These are phyloP conservation scores for Blastomussa wellsi DNA, from an alignment of 92 coral and sea anemone species.

Conservation along the genomic window DNA sequence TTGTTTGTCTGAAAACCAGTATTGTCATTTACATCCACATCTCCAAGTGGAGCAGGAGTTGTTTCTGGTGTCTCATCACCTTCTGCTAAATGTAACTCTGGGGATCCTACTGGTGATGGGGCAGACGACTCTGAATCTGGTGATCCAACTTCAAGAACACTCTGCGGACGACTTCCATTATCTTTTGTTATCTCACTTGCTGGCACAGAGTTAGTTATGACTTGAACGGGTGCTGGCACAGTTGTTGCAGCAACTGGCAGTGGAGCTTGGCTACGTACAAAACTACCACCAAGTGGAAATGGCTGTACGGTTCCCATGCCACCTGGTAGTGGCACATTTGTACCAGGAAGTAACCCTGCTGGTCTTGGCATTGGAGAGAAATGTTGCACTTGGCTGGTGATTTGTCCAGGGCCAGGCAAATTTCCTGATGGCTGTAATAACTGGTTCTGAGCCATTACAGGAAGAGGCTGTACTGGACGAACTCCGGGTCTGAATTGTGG, in stretches of 20 bases:
- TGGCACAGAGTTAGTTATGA: constrained; percentile 22
- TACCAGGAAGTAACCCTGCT: constrained; percentile 30
- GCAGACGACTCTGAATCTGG: constrained; percentile 93
- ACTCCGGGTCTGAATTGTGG: constrained; percentile 37
- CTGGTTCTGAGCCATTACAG: constrained; percentile 28
- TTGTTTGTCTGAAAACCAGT: constrained; percentile 57
- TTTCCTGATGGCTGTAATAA: constrained; percentile 23
- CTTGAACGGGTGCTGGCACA: constrained; percentile 44
- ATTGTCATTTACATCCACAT: constrained; percentile 54
- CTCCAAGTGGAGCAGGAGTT: constrained; percentile 64
- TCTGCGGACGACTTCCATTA: neutral
- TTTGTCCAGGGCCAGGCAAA: constrained; percentile 60
- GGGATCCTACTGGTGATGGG: constrained; percentile 97
- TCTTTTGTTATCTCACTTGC: neutral
- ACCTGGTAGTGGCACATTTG: constrained; percentile 31
- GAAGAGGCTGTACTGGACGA: constrained; percentile 22
- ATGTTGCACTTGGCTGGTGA: constrained; percentile 19
- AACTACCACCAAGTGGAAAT: constrained; percentile 44
- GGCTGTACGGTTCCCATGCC: constrained; percentile 36
- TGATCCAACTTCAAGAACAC: constrained; percentile 46
- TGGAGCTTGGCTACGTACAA: constrained; percentile 62
- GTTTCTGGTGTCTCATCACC: constrained; percentile 77
- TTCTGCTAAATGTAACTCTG: constrained; percentile 84
- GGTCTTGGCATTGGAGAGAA: constrained; percentile 35
- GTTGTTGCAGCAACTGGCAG: constrained; percentile 38